Conservation (phyloP, 2,888 invertebrate species). For the Xestia xanthographa region DNA sequence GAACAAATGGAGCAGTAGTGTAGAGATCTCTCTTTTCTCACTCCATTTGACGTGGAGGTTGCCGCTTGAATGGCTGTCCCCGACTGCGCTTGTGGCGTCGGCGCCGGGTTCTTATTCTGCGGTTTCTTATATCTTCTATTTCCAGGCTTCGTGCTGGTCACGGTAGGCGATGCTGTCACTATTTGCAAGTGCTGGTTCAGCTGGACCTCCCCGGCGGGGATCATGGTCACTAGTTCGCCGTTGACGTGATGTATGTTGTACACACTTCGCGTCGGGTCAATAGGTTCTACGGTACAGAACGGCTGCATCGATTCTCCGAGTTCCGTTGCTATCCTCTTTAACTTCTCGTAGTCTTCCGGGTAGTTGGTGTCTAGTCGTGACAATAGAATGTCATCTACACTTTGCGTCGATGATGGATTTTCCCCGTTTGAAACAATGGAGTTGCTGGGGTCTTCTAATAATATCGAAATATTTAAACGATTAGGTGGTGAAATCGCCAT, state of each 20-base stretch:
- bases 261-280: constrained; percentile 88
- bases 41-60: constrained; percentile 93
- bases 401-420: constrained; percentile 90
- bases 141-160: constrained; percentile 91
- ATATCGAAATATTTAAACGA: constrained; percentile 87
- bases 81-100: constrained; percentile 80
- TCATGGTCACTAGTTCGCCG: constrained; percentile 87
- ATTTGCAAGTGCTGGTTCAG: constrained; percentile 89
- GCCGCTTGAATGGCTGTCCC: constrained; percentile 87
- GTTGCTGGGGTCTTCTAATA: constrained; percentile 86
- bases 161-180: constrained; percentile 91
- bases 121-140: constrained; percentile 94
- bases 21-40: constrained; percentile 95
- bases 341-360: constrained; percentile 95
- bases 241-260: constrained; percentile 90
- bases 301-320: constrained; percentile 94
- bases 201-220: constrained; percentile 86
- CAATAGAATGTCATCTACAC: constrained; percentile 93
- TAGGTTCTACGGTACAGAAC: constrained; percentile 91
- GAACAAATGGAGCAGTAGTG: constrained; percentile 98
- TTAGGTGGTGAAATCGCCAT: constrained; percentile 85
- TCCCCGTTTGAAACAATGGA: constrained; percentile 86
- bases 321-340: constrained; percentile 95
- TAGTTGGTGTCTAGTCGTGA: constrained; percentile 93
- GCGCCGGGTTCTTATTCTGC: constrained; percentile 88